Percentiles rank a stretch among this genome's conserved stretches.
These are phyloP conservation scores for Cuculus canorus DNA, from an alignment of 2,797 vertebrate species.

Conservation along the genomic window DNA sequence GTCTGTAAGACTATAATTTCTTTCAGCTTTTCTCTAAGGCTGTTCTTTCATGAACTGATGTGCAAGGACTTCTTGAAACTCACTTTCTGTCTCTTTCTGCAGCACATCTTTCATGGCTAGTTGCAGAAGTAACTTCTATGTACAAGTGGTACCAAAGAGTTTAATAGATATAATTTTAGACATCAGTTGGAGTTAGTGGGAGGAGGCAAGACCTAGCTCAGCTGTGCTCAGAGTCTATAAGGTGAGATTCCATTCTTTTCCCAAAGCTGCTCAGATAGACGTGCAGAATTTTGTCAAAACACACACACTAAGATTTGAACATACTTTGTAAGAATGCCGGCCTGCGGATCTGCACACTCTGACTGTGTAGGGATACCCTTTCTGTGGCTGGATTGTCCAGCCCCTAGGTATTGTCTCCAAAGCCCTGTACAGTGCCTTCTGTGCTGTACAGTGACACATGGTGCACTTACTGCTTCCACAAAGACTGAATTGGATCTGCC, in stretches of 20 bases:
- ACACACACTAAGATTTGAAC: not conserved
- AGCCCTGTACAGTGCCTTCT: accelerated
- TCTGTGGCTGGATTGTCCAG: not conserved
- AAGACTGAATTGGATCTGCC: not conserved
- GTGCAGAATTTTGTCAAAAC: not conserved
- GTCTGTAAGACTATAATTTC: not conserved
- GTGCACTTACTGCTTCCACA: too few relatives aligned
- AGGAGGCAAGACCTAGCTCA: not conserved
- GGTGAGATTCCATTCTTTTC: not conserved
- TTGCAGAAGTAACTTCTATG: not conserved
- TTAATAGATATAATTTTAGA: not conserved
- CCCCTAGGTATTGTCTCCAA: not conserved
- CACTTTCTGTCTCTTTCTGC: not conserved
- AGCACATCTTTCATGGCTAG: not conserved
- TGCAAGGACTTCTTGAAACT: not conserved
- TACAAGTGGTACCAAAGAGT: not conserved
- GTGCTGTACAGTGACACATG: not conserved
- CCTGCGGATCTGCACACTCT: not conserved
- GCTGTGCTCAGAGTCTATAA: not conserved
- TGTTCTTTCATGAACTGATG: not conserved
- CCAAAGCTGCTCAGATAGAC: not conserved
- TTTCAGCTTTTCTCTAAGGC: not conserved
- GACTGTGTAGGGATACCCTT: accelerated
- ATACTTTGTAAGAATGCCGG: not conserved
- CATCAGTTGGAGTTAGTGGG: not conserved